These are phyloP conservation scores for Drosophila ezoana DNA, from an alignment of 2,888 invertebrate genomes.

Conservation along the genomic window DNA sequence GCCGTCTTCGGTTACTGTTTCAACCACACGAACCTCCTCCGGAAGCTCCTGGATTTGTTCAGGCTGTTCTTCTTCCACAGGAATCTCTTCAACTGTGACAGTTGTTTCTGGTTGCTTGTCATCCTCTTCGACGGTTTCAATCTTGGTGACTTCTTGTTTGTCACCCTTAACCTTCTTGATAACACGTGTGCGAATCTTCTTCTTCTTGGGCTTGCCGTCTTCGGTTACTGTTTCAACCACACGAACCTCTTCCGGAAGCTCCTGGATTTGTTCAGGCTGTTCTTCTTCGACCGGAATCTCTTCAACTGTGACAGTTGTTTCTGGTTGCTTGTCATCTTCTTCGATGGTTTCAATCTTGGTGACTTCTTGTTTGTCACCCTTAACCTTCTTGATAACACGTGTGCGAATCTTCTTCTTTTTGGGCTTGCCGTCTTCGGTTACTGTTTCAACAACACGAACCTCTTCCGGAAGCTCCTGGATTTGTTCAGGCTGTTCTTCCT, in stretches of 20 bases:
- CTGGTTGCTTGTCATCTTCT: slow-evolving; percentile 47
- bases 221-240: slow-evolving; percentile 36
- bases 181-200: slow-evolving; percentile 48
- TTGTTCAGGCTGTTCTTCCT: slow-evolving; percentile 32
- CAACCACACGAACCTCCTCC: slow-evolving; percentile 44
- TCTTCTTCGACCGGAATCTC: slow-evolving; percentile 41
- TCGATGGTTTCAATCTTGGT: slow-evolving; percentile 54
- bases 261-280: slow-evolving; percentile 28
- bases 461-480: slow-evolving; percentile 45
- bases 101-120: slow-evolving; percentile 47
- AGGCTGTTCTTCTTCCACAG: slow-evolving; percentile 37
- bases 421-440: slow-evolving; percentile 44
- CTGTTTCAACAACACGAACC: slow-evolving; percentile 36
- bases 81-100: slow-evolving; percentile 43
- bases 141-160: slow-evolving; percentile 52
- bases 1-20: slow-evolving; percentile 44
- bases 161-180: slow-evolving; percentile 51
- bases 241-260: slow-evolving; percentile 50
- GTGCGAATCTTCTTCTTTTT: slow-evolving; percentile 48
- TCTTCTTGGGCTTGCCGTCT: slow-evolving; percentile 45
- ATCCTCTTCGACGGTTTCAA: slow-evolving; percentile 52
- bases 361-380: slow-evolving; percentile 50
- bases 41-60: slow-evolving; percentile 41
- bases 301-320: slow-evolving; percentile 48
- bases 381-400: slow-evolving; percentile 50